These are phyloP conservation scores for Channa maculata DNA, from an alignment of 2,113 vertebrate species.

Conservation along the genomic window DNA sequence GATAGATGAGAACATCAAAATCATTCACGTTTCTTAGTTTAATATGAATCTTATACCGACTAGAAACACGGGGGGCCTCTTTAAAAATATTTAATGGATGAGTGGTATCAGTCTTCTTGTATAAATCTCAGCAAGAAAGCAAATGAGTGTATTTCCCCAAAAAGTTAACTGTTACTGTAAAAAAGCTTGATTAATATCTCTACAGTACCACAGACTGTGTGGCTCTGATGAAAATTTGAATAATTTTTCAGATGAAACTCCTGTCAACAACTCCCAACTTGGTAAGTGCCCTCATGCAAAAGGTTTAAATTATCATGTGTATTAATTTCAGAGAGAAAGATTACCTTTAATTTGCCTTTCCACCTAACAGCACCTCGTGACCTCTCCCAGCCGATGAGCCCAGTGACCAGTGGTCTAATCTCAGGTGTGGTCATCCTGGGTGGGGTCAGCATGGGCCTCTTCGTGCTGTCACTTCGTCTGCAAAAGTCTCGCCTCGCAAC, in stretches of 20 bases:
- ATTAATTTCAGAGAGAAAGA: too few relatives aligned
- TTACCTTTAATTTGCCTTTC: constrained; percentile 18
- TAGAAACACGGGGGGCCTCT: too few relatives aligned
- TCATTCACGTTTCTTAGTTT: background rate
- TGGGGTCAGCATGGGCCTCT: constrained; percentile 85
- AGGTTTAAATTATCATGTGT: background rate
- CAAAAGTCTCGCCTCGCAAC: constrained; percentile 80
- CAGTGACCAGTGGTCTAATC: constrained; percentile 89
- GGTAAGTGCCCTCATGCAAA: constrained; percentile 84
- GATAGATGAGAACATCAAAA: background rate
- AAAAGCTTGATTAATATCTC: too few relatives aligned
- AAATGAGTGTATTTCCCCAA: background rate
- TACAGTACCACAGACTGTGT: too few relatives aligned
- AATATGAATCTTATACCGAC: too few relatives aligned
- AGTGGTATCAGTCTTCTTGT: background rate
- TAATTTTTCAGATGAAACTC: constrained; percentile 89
- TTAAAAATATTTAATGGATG: too few relatives aligned
- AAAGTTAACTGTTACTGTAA: too few relatives aligned
- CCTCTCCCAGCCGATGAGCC: constrained; percentile 83
- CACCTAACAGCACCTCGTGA: constrained; percentile 73
- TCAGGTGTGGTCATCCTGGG: constrained; percentile 90
- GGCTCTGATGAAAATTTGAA: too few relatives aligned
- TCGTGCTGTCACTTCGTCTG: constrained; percentile 85
- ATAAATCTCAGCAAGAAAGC: background rate
- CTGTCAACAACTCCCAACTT: constrained; percentile 93